Evolutionary conservation across 2,797 vertebrate genomes (phyloP).

Genomic region (Uromys caudimaculatus): DNA sequence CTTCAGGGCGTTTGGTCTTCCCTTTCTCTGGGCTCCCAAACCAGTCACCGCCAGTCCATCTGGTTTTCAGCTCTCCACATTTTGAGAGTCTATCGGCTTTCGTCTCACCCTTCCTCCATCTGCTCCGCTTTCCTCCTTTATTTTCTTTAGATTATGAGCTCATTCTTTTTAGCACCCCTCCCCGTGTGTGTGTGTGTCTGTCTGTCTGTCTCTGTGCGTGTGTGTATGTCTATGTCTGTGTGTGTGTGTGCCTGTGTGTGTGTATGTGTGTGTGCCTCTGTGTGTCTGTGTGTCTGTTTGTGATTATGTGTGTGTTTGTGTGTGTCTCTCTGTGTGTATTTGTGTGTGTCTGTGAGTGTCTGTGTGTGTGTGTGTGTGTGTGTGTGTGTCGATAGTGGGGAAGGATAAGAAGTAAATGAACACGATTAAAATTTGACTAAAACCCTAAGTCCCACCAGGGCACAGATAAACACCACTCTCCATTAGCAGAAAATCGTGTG

Average conservation of each 20-base stretch:
- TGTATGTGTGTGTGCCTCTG: neutral
- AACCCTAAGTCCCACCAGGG: neutral
- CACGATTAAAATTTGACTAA: neutral
- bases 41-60: neutral
- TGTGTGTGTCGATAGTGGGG: neutral
- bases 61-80: slow-evolving; percentile 4
- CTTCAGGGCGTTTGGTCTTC: neutral
- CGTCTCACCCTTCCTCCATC: neutral
- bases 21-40: neutral
- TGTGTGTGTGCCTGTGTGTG: neutral
- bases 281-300: neutral
- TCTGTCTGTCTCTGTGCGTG: neutral
- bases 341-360: neutral
- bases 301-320: neutral
- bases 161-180: neutral
- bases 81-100: neutral
- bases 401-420: neutral
- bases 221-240: neutral
- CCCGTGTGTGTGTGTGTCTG: neutral
- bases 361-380: neutral
- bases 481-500: neutral
- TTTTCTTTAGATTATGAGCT: slow-evolving; percentile 24
- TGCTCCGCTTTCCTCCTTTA: neutral
- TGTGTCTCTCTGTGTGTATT: neutral
- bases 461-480: neutral